A percentile compares a stretch with the other conserved stretches of the same genome.
Conservation (phyloP, 2,888 invertebrate species). For the Barypeithes pellucidus region DNA sequence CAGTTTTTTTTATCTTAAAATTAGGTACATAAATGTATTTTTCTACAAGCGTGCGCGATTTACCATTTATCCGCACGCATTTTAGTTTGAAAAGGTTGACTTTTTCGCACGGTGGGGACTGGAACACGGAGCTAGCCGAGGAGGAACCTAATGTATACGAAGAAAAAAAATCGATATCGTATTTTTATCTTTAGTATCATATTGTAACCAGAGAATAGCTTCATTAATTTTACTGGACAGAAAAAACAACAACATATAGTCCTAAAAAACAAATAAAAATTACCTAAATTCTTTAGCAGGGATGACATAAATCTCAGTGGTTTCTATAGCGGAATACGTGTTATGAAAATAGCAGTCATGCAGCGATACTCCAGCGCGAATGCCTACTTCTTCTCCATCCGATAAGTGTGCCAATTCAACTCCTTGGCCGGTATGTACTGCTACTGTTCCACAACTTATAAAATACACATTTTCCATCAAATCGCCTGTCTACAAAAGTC, state of each 20-base stretch:
- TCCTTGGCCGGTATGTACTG: slow-evolving; percentile 28
- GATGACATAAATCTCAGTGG: slow-evolving; percentile 64
- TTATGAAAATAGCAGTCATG: slow-evolving; percentile 37
- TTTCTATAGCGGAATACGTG: slow-evolving; percentile 62
- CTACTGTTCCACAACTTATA: slow-evolving; percentile 47
- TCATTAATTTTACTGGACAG: too few relatives aligned
- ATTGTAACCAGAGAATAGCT: too few relatives aligned
- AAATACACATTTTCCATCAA: slow-evolving; percentile 36
- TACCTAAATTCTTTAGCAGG: slow-evolving; percentile 57
- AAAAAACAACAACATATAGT: neutral
- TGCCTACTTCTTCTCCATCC: slow-evolving; percentile 45
- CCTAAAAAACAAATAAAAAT: neutral
- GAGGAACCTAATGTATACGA: too few relatives aligned
- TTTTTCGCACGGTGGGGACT: too few relatives aligned
- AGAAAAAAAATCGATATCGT: too few relatives aligned
- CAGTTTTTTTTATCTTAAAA: too few relatives aligned
- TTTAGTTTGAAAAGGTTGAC: too few relatives aligned
- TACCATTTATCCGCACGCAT: too few relatives aligned
- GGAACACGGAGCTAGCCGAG: too few relatives aligned
- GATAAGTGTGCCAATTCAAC: slow-evolving; percentile 41
- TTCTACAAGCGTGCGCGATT: too few relatives aligned
- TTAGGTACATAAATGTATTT: too few relatives aligned
- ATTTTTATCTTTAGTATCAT: too few relatives aligned
- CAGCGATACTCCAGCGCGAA: neutral
- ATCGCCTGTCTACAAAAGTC: slow-evolving; percentile 30